These are phyloP conservation scores for Idaea aversata DNA, from an alignment of 2,888 invertebrate genomes.

Conservation along the genomic window DNA sequence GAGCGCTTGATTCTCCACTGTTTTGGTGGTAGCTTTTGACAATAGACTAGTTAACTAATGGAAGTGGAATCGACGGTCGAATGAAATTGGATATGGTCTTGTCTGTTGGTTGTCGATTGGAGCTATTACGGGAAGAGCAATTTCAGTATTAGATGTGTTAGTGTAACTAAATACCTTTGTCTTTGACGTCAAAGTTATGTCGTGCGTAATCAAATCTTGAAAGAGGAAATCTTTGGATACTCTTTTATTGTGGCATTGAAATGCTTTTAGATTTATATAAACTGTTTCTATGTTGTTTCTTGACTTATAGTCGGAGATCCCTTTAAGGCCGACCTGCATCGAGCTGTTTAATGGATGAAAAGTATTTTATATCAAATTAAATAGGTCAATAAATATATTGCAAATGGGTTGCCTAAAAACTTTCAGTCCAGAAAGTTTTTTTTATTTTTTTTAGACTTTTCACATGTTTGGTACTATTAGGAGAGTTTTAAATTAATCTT, in stretches of 20 bases:
- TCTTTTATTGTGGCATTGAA: not conserved
- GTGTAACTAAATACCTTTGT: conserved; percentile 8
- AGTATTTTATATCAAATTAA: no score
- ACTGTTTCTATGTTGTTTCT: not conserved
- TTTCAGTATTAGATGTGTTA: conserved; percentile 32
- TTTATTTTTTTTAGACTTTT: no score
- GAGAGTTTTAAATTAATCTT: no score
- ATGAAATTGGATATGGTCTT: conserved; percentile 62
- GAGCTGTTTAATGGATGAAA: no score
- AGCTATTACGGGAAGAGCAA: conserved; percentile 38
- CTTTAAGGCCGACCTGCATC: no score
- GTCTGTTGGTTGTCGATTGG: conserved; percentile 46
- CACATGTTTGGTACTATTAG: no score
- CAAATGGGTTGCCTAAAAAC: no score
- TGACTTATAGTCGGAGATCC: no score
- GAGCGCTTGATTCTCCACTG: conserved; percentile 63
- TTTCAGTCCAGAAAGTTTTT: no score
- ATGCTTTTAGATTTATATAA: not conserved
- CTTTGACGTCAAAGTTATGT: not conserved
- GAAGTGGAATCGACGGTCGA: conserved; percentile 55
- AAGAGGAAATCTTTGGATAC: not conserved
- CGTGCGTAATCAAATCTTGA: not conserved
- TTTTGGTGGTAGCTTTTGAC: conserved; percentile 75
- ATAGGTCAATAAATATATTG: no score
- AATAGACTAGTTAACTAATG: conserved; percentile 74